A percentile compares a stretch with the other conserved stretches of the same genome.
phyloP scores from a whole-genome alignment of 2,797 vertebrate species.

The Centropyge bicolor region DNA sequence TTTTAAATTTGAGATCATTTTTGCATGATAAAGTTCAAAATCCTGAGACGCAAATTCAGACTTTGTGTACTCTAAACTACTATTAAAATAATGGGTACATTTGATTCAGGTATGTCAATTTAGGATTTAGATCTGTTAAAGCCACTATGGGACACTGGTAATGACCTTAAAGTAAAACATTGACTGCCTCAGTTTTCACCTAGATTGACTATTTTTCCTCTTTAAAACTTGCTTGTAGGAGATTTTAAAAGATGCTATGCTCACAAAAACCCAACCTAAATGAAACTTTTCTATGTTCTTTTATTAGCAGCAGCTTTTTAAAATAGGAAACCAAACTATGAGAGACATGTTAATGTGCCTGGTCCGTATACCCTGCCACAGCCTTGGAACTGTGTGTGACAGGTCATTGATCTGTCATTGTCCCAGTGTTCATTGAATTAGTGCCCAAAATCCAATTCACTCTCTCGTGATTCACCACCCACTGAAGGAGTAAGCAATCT shows the following conservation, averaged over 20 bases:
- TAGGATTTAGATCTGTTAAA: not conserved
- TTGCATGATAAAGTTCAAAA: no score
- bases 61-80: no score
- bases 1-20: not conserved
- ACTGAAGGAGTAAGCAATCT: conserved; percentile 57
- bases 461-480: conserved; percentile 50
- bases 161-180: not conserved
- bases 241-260: not conserved
- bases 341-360: conserved; percentile 43
- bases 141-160: not conserved
- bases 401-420: conserved; percentile 63
- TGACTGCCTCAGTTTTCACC: not conserved
- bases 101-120: not conserved
- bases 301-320: not conserved
- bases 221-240: no score
- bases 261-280: not conserved
- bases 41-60: not conserved
- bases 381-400: conserved; percentile 43
- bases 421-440: conserved; percentile 57
- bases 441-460: conserved; percentile 58
- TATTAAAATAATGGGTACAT: not conserved
- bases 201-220: not conserved
- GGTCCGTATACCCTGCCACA: conserved; percentile 38
- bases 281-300: no score
- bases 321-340: not conserved